Evolutionary conservation across 2,797 vertebrate species (phyloP).

Genomic region (Sebastes trivittatus): DNA sequence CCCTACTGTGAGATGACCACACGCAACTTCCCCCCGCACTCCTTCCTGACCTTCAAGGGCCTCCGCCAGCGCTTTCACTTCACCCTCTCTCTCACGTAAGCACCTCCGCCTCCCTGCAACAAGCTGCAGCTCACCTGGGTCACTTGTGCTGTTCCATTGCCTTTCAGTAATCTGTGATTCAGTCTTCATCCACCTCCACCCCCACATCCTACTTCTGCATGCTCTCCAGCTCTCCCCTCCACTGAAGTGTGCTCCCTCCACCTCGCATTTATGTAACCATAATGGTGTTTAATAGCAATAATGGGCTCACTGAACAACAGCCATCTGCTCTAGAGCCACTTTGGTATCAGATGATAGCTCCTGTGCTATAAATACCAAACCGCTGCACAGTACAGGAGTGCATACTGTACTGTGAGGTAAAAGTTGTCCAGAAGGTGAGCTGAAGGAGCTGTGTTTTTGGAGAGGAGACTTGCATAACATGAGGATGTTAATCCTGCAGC

Average conservation of each 20-base stretch:
- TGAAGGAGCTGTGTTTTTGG: slow-evolving; percentile 34
- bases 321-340: slow-evolving; percentile 40
- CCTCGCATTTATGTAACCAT: slow-evolving; percentile 60
- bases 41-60: slow-evolving; percentile 94
- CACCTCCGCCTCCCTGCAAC: slow-evolving; percentile 11
- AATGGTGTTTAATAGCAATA: slow-evolving; percentile 60
- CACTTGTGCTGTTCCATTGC: neutral
- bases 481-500: slow-evolving; percentile 40
- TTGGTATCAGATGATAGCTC: slow-evolving; percentile 9
- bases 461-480: slow-evolving; percentile 38
- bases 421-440: slow-evolving; percentile 12
- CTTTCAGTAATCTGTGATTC: slow-evolving; percentile 45
- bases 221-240: slow-evolving; percentile 14
- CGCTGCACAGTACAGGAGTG: neutral
- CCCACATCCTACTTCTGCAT: slow-evolving; percentile 25
- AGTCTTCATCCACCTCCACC: slow-evolving; percentile 37
- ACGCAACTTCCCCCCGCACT: slow-evolving; percentile 89
- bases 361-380: slow-evolving; percentile 23
- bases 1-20: slow-evolving; percentile 94
- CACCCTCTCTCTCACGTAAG: slow-evolving; percentile 93
- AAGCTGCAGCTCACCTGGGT: slow-evolving; percentile 26
- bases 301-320: slow-evolving; percentile 57
- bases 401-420: neutral
- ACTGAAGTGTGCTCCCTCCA: slow-evolving; percentile 8
- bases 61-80: slow-evolving; percentile 97